Conservation (phyloP, 2,888 invertebrate genomes). For the Andrena fulva region DNA sequence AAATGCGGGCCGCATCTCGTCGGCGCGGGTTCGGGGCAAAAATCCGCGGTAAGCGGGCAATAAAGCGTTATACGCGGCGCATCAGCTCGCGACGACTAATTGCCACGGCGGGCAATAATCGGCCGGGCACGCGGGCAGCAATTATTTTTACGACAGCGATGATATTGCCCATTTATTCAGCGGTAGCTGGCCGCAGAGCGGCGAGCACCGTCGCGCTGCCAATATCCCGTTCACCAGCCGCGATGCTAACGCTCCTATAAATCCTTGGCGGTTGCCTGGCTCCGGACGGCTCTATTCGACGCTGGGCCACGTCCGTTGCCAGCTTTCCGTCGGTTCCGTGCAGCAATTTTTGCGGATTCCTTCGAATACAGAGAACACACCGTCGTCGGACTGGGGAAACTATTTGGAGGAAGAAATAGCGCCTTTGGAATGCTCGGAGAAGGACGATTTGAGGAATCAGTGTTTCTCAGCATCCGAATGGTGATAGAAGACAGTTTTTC, state of each 20-base stretch:
- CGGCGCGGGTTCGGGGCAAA: slow-evolving; percentile 52
- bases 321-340: slow-evolving; percentile 1
- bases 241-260: slow-evolving; percentile 66
- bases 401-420: not conserved
- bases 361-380: not conserved
- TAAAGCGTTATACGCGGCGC: slow-evolving; percentile 70
- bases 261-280: slow-evolving; percentile 61
- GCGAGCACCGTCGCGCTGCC: slow-evolving; percentile 57
- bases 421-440: too few relatives aligned
- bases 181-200: slow-evolving; percentile 54
- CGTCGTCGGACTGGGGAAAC: too few relatives aligned
- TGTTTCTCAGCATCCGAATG: too few relatives aligned
- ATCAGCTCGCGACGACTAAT: slow-evolving; percentile 72
- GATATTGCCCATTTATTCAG: slow-evolving; percentile 75
- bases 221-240: slow-evolving; percentile 66
- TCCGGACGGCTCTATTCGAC: slow-evolving; percentile 65
- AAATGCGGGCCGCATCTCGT: not conserved
- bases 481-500: too few relatives aligned
- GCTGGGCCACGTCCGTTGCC: slow-evolving; percentile 19
- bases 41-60: slow-evolving; percentile 68
- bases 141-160: slow-evolving; percentile 73
- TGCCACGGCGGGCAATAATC: slow-evolving; percentile 71
- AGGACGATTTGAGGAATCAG: too few relatives aligned
- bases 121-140: slow-evolving; percentile 62
- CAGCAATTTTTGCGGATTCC: not conserved